Percentiles rank a stretch among this genome's conserved stretches.
Conservation (phyloP, 2,888 invertebrate species). For the Agrotis clavis region DNA sequence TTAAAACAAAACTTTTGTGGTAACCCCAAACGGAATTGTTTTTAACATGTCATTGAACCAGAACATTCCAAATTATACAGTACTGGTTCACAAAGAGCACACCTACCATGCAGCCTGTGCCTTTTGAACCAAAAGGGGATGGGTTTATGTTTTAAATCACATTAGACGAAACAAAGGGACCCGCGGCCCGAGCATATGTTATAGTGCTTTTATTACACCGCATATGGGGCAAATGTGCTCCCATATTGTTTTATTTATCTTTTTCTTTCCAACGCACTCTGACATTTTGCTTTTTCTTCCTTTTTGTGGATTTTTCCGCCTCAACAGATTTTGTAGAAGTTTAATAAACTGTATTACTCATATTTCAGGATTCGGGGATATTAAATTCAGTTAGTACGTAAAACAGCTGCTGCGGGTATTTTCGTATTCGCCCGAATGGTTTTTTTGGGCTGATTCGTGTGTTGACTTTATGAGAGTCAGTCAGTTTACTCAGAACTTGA, state of each 20-base stretch:
- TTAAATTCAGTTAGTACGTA: neutral
- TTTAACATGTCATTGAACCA: slow-evolving; percentile 27
- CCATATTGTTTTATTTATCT: slow-evolving; percentile 65
- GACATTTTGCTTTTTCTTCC: slow-evolving; percentile 12
- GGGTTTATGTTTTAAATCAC: slow-evolving; percentile 63
- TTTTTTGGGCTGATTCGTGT: neutral
- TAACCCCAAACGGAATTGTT: slow-evolving; percentile 37
- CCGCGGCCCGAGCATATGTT: slow-evolving; percentile 44
- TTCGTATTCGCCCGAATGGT: neutral
- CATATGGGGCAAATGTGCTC: slow-evolving; percentile 62
- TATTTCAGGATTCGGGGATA: neutral
- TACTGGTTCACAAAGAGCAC: slow-evolving; percentile 40
- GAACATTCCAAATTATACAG: slow-evolving; percentile 34
- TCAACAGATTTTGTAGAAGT: neutral
- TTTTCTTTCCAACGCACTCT: slow-evolving; percentile 12
- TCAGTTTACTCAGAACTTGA: neutral
- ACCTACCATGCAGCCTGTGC: slow-evolving; percentile 21
- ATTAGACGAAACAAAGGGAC: slow-evolving; percentile 61
- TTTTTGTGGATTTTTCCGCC: slow-evolving; percentile 7
- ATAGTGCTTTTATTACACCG: slow-evolving; percentile 63
- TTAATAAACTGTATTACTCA: neutral
- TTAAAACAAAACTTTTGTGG: slow-evolving; percentile 18
- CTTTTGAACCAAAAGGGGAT: slow-evolving; percentile 27
- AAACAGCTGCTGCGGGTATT: neutral
- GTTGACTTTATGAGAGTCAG: neutral